Base-by-base conservation (phyloP, 2,888 invertebrate genomes). In the Pemphredon lugubris region DNA sequence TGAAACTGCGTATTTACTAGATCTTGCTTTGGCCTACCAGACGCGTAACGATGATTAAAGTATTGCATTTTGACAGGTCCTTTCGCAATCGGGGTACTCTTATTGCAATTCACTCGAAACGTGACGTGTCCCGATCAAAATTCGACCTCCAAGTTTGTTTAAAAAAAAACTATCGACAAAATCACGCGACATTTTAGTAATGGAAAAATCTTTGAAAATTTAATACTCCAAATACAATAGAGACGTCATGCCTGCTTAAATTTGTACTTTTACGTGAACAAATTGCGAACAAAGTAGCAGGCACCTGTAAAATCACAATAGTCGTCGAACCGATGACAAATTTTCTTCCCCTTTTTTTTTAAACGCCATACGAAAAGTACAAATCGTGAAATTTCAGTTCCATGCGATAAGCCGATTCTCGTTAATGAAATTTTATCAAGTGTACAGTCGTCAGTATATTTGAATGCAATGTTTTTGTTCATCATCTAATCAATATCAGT, bases 401-500 rank as follows among this genome's bases (percentile, higher is more conserved):
- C 20, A 18, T 23, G 16, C 21, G 11, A 14, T 4, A 14, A 50
- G 37, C 11, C 14, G 13, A 45, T 21, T 11, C 2, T 14, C 3
- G 21, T 48, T 45, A 21, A 23, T 50, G n/a, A n/a, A 57, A 47
- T 71, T 57, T 54, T 23, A 13, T 60, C 55, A 11, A 45, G n/a
- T 11, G 65, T 26, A 59, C 67, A 59, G 40, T 54, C 66, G 50
- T 58, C 42, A 47, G 60, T 71, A 64, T 7, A 45, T 58, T 67
- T 34, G 42, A 64, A 45, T 54, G 58, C 30, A 65, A 42, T 40
- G 63, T 45, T 51, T 54, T n/a, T 47, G 66, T 63, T 42, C 58
- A 50, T 67, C 50, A 47, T 75, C 66, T 78, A 79, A 73, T 73
- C 59, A 42, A 77, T 78, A 79, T 75, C 78, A 79, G 78, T 79